Conservation (phyloP, 2,888 invertebrate genomes). For the Thymelicus sylvestris region DNA sequence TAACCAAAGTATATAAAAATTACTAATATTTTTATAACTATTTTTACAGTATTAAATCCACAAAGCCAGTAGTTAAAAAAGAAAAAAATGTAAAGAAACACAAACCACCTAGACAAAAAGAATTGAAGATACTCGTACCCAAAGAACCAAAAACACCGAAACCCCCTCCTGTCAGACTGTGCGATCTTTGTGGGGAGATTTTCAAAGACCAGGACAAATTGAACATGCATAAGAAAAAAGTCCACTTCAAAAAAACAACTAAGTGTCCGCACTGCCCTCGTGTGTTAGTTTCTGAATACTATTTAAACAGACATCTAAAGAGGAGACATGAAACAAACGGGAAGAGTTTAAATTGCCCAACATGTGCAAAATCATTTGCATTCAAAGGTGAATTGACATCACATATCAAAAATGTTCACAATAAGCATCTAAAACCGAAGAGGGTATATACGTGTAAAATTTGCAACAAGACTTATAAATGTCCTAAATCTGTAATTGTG, state of each 20-base stretch:
- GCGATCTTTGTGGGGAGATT: slow-evolving; percentile 70
- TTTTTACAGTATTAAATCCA: slow-evolving; percentile 58
- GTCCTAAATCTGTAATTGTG: slow-evolving; percentile 68
- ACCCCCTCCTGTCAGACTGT: slow-evolving; percentile 57
- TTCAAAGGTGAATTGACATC: slow-evolving; percentile 62
- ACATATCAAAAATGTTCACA: slow-evolving; percentile 68
- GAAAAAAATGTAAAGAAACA: slow-evolving; percentile 46
- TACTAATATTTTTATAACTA: slow-evolving; percentile 23
- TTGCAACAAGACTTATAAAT: slow-evolving; percentile 72
- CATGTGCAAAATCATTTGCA: slow-evolving; percentile 67
- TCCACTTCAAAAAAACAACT: slow-evolving; percentile 58
- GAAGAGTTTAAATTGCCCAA: slow-evolving; percentile 65
- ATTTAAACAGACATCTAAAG: slow-evolving; percentile 67
- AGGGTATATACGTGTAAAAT: slow-evolving; percentile 64
- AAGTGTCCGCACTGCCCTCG: slow-evolving; percentile 69
- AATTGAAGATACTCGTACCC: slow-evolving; percentile 38
- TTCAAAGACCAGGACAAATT: slow-evolving; percentile 61
- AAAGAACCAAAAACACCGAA: slow-evolving; percentile 48
- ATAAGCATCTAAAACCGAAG: slow-evolving; percentile 57
- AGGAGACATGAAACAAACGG: slow-evolving; percentile 59
- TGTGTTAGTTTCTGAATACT: slow-evolving; percentile 58
- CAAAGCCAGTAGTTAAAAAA: slow-evolving; percentile 39
- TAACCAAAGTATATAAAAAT: too few species aligned
- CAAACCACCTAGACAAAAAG: slow-evolving; percentile 39
- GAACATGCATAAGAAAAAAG: slow-evolving; percentile 58